Conservation (phyloP, 2,113 vertebrate species). For the Nyctibius bracteatus region DNA sequence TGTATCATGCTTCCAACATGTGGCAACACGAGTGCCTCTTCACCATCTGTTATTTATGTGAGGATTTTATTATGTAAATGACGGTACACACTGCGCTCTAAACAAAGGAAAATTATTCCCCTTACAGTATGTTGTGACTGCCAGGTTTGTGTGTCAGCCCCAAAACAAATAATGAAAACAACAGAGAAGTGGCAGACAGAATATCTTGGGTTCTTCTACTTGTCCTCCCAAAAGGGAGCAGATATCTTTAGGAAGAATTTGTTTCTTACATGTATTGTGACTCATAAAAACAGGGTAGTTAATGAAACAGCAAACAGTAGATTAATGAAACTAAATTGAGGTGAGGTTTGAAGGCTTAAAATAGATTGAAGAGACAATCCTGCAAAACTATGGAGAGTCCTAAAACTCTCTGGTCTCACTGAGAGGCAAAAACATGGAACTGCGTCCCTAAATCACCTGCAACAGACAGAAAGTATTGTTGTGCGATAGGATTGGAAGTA, state of each 20-base stretch:
- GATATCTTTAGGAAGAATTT: constrained; percentile 17
- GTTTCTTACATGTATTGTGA: background rate
- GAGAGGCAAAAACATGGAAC: background rate
- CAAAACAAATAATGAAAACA: constrained; percentile 49
- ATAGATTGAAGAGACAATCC: background rate
- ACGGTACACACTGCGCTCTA: constrained; percentile 66
- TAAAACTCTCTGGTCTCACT: background rate
- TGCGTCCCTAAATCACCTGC: background rate
- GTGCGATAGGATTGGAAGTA: constrained; percentile 37
- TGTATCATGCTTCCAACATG: constrained; percentile 75
- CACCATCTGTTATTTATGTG: constrained; percentile 79
- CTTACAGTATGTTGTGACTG: constrained; percentile 52
- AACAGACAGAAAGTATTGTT: constrained; percentile 42
- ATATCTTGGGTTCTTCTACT: constrained; percentile 50
- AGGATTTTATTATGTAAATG: constrained; percentile 82
- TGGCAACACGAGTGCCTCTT: constrained; percentile 74
- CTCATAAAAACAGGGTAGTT: background rate
- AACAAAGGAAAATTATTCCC: constrained; percentile 76
- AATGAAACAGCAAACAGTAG: background rate
- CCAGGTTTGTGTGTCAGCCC: constrained; percentile 67
- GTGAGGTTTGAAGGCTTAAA: background rate
- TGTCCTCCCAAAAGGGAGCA: constrained; percentile 22
- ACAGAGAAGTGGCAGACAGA: constrained; percentile 32
- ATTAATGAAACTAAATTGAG: background rate
- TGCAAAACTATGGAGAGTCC: background rate